A percentile compares a stretch with the other conserved stretches of the same genome.
Evolutionary conservation across 2,797 vertebrate genomes (phyloP).

Genomic region (Naso thynnoides): DNA sequence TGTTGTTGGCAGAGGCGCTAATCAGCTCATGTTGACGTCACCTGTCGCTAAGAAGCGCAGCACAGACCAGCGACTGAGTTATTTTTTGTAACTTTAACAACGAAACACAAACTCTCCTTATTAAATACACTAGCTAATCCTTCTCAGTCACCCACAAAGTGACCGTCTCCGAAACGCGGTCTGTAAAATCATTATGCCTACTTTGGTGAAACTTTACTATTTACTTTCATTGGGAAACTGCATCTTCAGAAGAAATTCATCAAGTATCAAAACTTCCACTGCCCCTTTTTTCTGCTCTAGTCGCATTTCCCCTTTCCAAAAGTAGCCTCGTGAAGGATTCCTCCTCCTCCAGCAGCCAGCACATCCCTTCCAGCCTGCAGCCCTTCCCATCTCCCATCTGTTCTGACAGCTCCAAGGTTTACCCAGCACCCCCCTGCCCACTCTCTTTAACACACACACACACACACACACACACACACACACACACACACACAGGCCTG

Average conservation of each 20-base stretch:
- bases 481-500: slow-evolving; percentile 69
- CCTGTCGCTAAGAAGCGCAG: too few species aligned
- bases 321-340: slow-evolving; percentile 47
- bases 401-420: slow-evolving; percentile 90
- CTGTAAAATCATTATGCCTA: not conserved
- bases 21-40: too few species aligned
- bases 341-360: slow-evolving; percentile 62
- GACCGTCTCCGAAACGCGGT: not conserved
- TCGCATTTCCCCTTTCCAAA: slow-evolving; percentile 50
- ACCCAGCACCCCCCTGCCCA: slow-evolving; percentile 75
- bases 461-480: slow-evolving; percentile 57
- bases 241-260: slow-evolving; percentile 43
- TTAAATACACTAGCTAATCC: not conserved
- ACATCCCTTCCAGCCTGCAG: slow-evolving; percentile 62
- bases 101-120: not conserved
- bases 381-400: slow-evolving; percentile 89
- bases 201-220: slow-evolving; percentile 4
- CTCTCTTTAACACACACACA: slow-evolving; percentile 49
- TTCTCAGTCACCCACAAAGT: slow-evolving; percentile 15
- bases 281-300: slow-evolving; percentile 16
- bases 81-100: too few species aligned
- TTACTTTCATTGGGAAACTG: slow-evolving; percentile 47
- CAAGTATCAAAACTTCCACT: not conserved
- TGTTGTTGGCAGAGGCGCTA: too few species aligned
- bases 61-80: too few species aligned